Percentiles rank a stretch among this genome's conserved stretches.
Evolutionary conservation across 2,888 invertebrate species (phyloP).

Genomic region (Zaprionus lineosus): DNA sequence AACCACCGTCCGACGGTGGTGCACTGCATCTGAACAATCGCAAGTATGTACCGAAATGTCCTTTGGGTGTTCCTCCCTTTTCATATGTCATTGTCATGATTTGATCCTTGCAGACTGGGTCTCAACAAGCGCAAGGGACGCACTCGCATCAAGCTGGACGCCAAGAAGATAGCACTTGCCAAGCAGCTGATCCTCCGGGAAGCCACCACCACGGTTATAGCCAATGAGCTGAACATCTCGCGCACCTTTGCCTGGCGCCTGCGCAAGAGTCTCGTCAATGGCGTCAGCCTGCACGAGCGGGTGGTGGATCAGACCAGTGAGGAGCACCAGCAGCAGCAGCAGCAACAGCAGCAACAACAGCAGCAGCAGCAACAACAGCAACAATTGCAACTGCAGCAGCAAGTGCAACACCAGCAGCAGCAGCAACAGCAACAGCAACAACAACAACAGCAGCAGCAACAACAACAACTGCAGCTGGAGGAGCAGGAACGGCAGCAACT

Average conservation of each 20-base stretch:
- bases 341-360: slow-evolving; percentile 32
- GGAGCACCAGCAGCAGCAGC: slow-evolving; percentile 56
- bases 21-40: slow-evolving; percentile 79
- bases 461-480: slow-evolving; percentile 28
- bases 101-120: slow-evolving; percentile 34
- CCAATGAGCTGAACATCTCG: slow-evolving; percentile 81
- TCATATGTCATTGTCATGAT: background rate
- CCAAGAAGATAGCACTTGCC: slow-evolving; percentile 81
- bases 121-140: slow-evolving; percentile 81
- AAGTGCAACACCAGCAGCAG: slow-evolving; percentile 27
- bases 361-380: slow-evolving; percentile 26
- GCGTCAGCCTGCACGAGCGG: slow-evolving; percentile 81
- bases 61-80: background rate
- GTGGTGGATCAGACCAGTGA: slow-evolving; percentile 78
- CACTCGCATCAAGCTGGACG: slow-evolving; percentile 82
- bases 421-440: slow-evolving; percentile 24
- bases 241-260: slow-evolving; percentile 82
- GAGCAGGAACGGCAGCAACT: slow-evolving; percentile 53
- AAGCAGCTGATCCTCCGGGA: slow-evolving; percentile 81
- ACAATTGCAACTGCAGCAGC: slow-evolving; percentile 33
- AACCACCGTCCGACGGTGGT: slow-evolving; percentile 67
- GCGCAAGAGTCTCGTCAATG: slow-evolving; percentile 81
- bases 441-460: slow-evolving; percentile 45
- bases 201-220: slow-evolving; percentile 82
- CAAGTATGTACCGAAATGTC: slow-evolving; percentile 64